Percentiles rank a stretch among this genome's conserved stretches.
phyloP scores from a whole-genome alignment of 2,113 vertebrate genomes.

The Atrichornis clamosus region DNA sequence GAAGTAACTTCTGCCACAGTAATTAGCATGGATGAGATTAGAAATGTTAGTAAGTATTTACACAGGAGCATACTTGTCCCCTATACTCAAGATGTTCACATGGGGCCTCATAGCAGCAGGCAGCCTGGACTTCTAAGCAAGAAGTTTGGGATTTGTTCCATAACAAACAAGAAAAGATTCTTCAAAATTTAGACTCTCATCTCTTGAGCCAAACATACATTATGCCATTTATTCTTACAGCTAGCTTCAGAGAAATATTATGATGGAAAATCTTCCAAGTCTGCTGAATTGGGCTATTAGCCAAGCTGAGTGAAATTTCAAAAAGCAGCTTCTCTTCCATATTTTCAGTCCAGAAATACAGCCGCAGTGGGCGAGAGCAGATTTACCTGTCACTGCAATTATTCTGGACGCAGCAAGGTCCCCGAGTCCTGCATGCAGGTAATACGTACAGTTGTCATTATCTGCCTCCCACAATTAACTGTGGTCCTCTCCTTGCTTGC shows the following conservation, averaged over 20 bases:
- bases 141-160: constrained; percentile 32
- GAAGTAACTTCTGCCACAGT: neutral
- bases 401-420: neutral
- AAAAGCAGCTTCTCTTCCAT: neutral
- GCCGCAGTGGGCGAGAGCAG: neutral
- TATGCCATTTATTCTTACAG: constrained; percentile 49
- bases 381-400: neutral
- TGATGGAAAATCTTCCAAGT: constrained; percentile 50
- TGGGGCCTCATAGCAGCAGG: neutral
- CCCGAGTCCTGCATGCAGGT: neutral
- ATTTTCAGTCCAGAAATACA: neutral
- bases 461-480: neutral
- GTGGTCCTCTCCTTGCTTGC: neutral
- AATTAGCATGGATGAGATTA: neutral
- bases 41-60: neutral
- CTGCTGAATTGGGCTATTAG: constrained; percentile 31
- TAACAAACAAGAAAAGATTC: constrained; percentile 25
- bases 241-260: constrained; percentile 53
- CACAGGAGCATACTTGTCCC: neutral
- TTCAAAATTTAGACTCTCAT: constrained; percentile 23
- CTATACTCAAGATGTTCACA: neutral
- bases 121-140: neutral
- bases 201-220: constrained; percentile 32
- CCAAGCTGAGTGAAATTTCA: constrained; percentile 16
- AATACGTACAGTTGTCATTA: neutral